A percentile compares a stretch with the other conserved stretches of the same genome.
Conservation (phyloP, 1,140 invertebrate genomes). For the Halesus radiatus region DNA sequence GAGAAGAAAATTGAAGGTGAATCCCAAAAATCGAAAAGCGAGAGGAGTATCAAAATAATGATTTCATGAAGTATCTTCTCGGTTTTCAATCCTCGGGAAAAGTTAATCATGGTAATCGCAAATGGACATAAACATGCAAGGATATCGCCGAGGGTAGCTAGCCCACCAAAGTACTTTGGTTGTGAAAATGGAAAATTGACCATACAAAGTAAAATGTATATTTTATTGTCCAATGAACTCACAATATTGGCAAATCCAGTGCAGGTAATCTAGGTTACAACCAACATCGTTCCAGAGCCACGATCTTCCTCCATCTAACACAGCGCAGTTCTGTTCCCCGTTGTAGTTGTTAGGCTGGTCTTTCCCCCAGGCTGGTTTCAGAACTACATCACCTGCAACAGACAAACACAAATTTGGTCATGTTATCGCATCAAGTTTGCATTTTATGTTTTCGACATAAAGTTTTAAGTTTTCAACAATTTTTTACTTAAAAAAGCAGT, state of each 20-base stretch:
- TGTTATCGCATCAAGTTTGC: not conserved
- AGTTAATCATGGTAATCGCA: no score
- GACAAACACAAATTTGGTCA: not conserved
- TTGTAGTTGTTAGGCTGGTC: constrained; percentile 97
- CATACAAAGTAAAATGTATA: no score
- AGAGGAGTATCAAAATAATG: no score
- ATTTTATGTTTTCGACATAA: not conserved
- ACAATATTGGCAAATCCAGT: constrained; percentile 94
- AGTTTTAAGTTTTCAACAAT: not conserved
- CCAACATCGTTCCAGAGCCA: constrained; percentile 97
- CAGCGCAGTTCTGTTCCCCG: constrained; percentile 93
- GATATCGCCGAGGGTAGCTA: no score
- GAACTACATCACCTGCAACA: constrained; percentile 79
- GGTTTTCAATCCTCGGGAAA: no score
- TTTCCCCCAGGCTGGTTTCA: constrained; percentile 88
- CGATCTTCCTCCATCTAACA: constrained; percentile 87
- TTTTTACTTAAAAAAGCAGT: no score
- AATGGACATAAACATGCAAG: no score
- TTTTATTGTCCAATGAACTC: constrained; percentile 63
- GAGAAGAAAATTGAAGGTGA: no score
- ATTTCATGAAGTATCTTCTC: no score
- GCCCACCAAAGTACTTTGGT: no score
- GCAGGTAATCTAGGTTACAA: constrained; percentile 91
- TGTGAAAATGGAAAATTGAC: no score
- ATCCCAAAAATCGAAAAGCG: no score